These are phyloP conservation scores for Columbina picui DNA, from an alignment of 2,113 vertebrate genomes.

Conservation along the genomic window DNA sequence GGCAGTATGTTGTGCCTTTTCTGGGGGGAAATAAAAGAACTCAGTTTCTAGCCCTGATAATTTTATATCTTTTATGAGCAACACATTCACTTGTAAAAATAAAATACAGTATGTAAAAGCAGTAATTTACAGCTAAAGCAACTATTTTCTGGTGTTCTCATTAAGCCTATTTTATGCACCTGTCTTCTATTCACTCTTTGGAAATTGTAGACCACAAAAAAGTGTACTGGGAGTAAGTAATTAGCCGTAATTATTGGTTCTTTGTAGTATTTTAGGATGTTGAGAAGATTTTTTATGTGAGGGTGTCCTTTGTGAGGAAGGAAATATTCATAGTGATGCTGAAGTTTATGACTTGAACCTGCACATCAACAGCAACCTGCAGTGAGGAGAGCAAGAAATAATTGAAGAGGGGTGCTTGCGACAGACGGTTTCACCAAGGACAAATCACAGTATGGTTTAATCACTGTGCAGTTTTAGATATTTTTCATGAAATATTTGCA, in stretches of 20 bases:
- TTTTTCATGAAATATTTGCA: conserved; percentile 9
- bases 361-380: not conserved
- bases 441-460: conserved; percentile 58
- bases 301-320: not conserved
- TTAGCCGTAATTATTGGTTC: conserved; percentile 54
- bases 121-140: conserved; percentile 54
- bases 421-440: conserved; percentile 26
- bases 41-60: not conserved
- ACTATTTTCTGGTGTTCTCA: conserved; percentile 44
- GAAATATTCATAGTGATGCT: conserved; percentile 6
- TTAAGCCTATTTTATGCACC: conserved; percentile 47
- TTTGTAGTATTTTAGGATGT: conserved; percentile 56
- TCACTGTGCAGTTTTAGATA: not conserved
- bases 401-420: not conserved
- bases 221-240: conserved; percentile 25
- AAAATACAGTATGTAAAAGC: conserved; percentile 9
- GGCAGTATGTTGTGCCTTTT: not conserved
- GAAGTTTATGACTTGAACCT: conserved; percentile 5
- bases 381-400: not conserved
- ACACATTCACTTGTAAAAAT: conserved; percentile 24
- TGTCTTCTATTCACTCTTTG: conserved; percentile 60
- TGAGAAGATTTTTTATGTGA: not conserved
- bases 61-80: conserved; percentile 17
- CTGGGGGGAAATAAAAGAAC: conserved; percentile 8
- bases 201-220: conserved; percentile 28